Evolutionary conservation across 1,140 invertebrate genomes (phyloP).

Genomic region (Rhizoglyphus robini): DNA sequence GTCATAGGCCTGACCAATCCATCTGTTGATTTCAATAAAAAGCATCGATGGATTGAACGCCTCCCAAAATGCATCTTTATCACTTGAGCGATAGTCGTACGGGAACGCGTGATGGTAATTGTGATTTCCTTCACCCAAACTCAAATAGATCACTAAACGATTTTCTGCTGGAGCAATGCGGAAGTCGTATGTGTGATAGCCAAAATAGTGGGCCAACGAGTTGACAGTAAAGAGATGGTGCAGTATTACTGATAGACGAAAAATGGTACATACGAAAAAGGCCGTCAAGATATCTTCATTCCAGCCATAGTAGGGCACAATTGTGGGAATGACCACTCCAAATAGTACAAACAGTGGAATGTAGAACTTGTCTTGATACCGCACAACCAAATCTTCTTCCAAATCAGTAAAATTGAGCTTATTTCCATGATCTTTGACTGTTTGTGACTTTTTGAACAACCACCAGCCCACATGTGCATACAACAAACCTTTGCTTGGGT

Average conservation of each 20-base stretch:
- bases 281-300: conserved; percentile 34
- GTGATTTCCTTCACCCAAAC: conserved; percentile 7
- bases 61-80: not conserved
- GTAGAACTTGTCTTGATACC: conserved; percentile 21
- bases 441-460: conserved; percentile 62
- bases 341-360: not conserved
- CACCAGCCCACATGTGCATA: conserved; percentile 83
- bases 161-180: conserved; percentile 3
- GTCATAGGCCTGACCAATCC: not conserved
- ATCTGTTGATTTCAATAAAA: not conserved
- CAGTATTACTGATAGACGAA: conserved; percentile 36
- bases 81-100: not conserved
- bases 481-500: conserved; percentile 59
- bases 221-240: conserved; percentile 27
- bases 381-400: conserved; percentile 59
- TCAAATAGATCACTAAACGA: not conserved
- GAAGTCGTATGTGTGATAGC: not conserved
- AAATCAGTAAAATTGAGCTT: conserved; percentile 71
- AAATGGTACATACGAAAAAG: conserved; percentile 33
- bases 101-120: conserved; percentile 10
- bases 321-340: conserved; percentile 32
- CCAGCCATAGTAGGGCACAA: conserved; percentile 38
- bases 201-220: not conserved
- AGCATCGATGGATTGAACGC: not conserved
- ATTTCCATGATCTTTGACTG: conserved; percentile 70